Percentiles rank a stretch among this genome's conserved stretches.
phyloP scores from a whole-genome alignment of 2,888 invertebrate species.

The Philopedon plagiatum region DNA sequence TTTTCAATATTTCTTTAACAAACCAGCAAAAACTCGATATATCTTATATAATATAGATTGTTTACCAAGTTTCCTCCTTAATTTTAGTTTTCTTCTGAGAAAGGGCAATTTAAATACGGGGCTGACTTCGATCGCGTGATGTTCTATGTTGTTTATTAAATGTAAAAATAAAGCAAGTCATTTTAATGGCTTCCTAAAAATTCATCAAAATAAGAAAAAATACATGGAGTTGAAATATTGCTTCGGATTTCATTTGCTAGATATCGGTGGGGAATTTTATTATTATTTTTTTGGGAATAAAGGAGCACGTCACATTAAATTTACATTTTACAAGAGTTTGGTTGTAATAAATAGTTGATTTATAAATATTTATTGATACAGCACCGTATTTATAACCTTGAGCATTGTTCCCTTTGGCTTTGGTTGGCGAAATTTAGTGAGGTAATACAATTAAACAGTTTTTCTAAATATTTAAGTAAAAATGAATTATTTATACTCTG shows the following conservation, averaged over 20 bases:
- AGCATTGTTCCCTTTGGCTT: neutral
- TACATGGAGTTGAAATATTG: conserved; percentile 12
- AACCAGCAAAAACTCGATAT: no score
- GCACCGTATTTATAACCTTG: neutral
- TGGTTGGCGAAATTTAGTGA: neutral
- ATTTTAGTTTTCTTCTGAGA: conserved; percentile 24
- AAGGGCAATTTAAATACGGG: conserved; percentile 34
- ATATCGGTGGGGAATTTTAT: conserved; percentile 5
- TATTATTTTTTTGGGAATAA: conserved; percentile 10
- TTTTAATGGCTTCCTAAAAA: conserved; percentile 27
- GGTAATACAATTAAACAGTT: no score
- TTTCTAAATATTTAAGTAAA: no score
- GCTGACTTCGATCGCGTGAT: conserved; percentile 32
- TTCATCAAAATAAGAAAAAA: conserved; percentile 15
- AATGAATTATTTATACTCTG: no score
- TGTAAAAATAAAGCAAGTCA: conserved; percentile 34
- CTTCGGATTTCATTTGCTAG: conserved; percentile 8
- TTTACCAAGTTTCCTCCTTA: neutral
- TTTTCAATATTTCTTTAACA: no score
- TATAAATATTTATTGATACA: conserved; percentile 9
- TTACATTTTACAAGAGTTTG: conserved; percentile 15
- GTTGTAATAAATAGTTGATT: neutral
- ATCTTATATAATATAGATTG: no score
- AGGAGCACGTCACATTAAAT: conserved; percentile 7
- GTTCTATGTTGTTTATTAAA: conserved; percentile 30